A percentile compares a stretch with the other conserved stretches of the same genome.
Evolutionary conservation across 2,797 vertebrate genomes (phyloP).

Genomic region (Ibycter americanus): DNA sequence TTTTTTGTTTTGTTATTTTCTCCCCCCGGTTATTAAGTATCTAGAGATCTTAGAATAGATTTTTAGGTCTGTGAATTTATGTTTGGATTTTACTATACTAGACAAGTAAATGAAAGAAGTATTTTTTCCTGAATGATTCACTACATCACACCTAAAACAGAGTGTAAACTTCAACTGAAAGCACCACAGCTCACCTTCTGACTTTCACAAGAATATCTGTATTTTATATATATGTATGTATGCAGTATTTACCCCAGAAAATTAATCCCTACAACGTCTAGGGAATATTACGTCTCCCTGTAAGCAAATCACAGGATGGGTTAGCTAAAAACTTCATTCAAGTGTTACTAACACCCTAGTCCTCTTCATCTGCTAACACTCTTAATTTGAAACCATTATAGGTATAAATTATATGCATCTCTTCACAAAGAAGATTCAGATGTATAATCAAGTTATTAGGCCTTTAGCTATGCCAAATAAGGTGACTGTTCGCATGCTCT

Average conservation of each 20-base stretch:
- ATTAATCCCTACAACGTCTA: background rate
- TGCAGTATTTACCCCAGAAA: background rate
- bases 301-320: background rate
- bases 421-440: background rate
- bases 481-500: background rate
- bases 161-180: background rate
- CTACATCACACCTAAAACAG: background rate
- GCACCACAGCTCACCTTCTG: background rate
- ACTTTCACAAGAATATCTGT: background rate
- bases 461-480: background rate
- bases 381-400: background rate
- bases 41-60: background rate
- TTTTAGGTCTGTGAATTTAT: background rate
- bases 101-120: background rate
- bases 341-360: background rate
- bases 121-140: background rate
- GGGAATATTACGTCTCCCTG: background rate
- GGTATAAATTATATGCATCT: accelerated
- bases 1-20: background rate
- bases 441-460: background rate
- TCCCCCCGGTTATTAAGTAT: background rate
- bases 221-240: background rate
- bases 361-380: background rate
- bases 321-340: background rate
- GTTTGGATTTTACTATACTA: background rate